phyloP scores from a whole-genome alignment of 2,888 invertebrate species.

The Hemithea aestivaria region DNA sequence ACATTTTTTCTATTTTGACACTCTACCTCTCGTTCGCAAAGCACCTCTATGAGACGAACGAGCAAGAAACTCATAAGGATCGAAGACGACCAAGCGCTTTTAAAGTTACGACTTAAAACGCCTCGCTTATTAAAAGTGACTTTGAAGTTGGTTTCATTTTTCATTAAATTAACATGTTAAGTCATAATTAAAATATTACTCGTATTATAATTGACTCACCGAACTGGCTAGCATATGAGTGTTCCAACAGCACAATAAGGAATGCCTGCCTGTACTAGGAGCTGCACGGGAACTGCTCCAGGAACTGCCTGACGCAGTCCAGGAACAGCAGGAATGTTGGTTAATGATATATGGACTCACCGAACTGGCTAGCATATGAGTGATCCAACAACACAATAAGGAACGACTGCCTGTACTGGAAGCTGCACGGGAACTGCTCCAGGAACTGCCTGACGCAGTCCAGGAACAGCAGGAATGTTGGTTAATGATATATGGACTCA shows the following conservation, averaged over 20 bases:
- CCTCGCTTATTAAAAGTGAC: too few relatives aligned
- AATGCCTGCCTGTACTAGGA: constrained; percentile 97
- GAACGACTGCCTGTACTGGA: constrained; percentile 95
- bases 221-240: constrained; percentile 91
- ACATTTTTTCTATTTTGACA: too few relatives aligned
- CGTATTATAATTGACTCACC: constrained; percentile 75
- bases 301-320: constrained; percentile 96
- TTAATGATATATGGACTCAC: constrained; percentile 67
- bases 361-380: constrained; percentile 90
- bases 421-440: constrained; percentile 98
- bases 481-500: constrained; percentile 58
- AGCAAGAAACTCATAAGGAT: too few relatives aligned
- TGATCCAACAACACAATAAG: constrained; percentile 94
- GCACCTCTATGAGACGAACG: too few relatives aligned
- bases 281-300: constrained; percentile 97
- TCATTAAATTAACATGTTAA: too few relatives aligned
- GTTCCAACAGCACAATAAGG: constrained; percentile 92
- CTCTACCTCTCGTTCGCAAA: too few relatives aligned
- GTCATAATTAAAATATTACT: too few relatives aligned
- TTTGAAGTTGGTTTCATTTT: too few relatives aligned
- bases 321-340: constrained; percentile 96
- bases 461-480: constrained; percentile 95
- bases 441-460: constrained; percentile 97
- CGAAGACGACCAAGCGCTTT: too few relatives aligned
- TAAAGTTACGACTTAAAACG: too few relatives aligned